Evolutionary conservation across 2,113 vertebrate species (phyloP).

Genomic region (Neotragus moschatus): DNA sequence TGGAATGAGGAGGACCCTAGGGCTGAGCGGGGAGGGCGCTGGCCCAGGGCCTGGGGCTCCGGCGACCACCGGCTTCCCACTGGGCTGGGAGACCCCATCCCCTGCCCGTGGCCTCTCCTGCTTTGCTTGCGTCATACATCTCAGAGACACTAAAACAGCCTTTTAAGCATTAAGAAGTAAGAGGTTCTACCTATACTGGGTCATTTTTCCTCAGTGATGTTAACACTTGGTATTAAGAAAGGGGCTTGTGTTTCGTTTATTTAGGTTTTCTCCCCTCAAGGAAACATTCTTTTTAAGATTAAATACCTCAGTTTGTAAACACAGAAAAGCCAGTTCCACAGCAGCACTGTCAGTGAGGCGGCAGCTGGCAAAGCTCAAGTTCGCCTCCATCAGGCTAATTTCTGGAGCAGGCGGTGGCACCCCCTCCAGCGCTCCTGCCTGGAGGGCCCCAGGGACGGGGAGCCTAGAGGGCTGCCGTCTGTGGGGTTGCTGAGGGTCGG

Average conservation of each 20-base stretch:
- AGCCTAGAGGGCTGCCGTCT: too few species aligned
- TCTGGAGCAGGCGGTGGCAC: neutral
- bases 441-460: too few species aligned
- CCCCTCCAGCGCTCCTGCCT: too few species aligned
- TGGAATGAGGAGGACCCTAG: neutral
- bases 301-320: neutral
- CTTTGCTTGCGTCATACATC: neutral
- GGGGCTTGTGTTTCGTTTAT: neutral
- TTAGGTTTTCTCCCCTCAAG: neutral
- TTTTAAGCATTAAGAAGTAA: neutral
- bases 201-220: neutral
- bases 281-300: neutral
- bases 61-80: neutral
- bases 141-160: neutral
- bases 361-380: neutral
- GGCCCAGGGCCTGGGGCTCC: too few species aligned
- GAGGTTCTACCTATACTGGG: neutral
- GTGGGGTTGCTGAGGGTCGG: rapidly evolving
- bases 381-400: neutral
- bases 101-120: neutral
- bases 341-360: neutral
- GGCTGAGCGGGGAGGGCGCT: neutral
- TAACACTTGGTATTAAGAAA: neutral
- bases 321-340: neutral
- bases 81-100: neutral